Percentiles rank a stretch among this genome's conserved stretches.
Evolutionary conservation across 2,113 vertebrate species (phyloP).

Genomic region (Hemiprocne comata): DNA sequence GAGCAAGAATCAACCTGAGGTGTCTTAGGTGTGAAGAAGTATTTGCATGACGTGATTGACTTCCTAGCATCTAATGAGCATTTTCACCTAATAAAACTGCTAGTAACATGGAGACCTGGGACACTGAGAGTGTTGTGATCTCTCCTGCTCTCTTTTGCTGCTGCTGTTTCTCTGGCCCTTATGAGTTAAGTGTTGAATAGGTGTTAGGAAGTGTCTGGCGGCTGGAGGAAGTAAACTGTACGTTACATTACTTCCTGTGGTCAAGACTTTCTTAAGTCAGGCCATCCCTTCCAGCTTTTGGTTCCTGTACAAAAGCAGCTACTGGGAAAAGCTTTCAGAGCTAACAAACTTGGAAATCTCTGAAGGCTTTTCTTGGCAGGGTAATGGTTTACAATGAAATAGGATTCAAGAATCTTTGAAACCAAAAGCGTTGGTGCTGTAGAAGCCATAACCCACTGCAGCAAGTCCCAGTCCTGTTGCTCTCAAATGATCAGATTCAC

Average conservation of each 20-base stretch:
- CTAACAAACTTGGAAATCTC: background rate
- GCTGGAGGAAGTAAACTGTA: background rate
- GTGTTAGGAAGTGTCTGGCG: background rate
- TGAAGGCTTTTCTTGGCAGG: background rate
- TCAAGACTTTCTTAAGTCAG: background rate
- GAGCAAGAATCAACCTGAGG: background rate
- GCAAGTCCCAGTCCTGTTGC: background rate
- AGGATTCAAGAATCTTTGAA: background rate
- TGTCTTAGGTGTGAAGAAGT: background rate
- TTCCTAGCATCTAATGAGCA: background rate
- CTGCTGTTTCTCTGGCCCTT: background rate
- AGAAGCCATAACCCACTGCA: background rate
- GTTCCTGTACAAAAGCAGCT: background rate
- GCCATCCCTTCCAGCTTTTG: background rate
- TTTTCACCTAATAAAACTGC: background rate
- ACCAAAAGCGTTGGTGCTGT: background rate
- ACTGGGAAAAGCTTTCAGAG: background rate
- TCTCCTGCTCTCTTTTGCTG: background rate
- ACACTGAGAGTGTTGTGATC: background rate
- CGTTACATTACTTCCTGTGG: background rate
- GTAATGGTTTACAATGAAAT: background rate
- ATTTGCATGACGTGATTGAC: background rate
- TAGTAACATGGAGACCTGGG: background rate
- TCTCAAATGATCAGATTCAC: rapidly evolving
- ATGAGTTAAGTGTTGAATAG: background rate